Percentiles rank a stretch among this genome's conserved stretches.
phyloP scores from a whole-genome alignment of 1,140 invertebrate genomes.

The Zaprionus vittiger region DNA sequence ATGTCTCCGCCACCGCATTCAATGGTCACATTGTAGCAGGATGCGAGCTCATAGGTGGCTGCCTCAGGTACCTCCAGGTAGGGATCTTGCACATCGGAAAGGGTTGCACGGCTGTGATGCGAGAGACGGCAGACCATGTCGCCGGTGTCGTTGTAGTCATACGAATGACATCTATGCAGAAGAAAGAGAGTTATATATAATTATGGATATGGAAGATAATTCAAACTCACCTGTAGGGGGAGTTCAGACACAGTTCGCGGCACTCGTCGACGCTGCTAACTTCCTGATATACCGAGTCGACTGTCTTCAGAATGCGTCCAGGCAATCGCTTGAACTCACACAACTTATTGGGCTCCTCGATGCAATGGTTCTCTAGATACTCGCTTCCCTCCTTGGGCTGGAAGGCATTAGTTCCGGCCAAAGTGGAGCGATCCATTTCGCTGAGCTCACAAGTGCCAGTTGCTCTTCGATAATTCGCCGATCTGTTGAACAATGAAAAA shows the following conservation, averaged over 20 bases:
- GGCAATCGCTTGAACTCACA: slow-evolving; percentile 96
- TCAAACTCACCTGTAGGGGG: slow-evolving; percentile 87
- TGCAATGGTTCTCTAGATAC: slow-evolving; percentile 96
- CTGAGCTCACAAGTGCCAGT: slow-evolving; percentile 93
- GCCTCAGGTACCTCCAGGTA: slow-evolving; percentile 95
- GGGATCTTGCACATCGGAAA: slow-evolving; percentile 95
- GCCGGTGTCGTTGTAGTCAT: slow-evolving; percentile 96
- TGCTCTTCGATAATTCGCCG: slow-evolving; percentile 93
- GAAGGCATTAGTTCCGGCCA: slow-evolving; percentile 91
- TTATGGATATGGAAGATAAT: no score
- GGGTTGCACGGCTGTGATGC: slow-evolving; percentile 95
- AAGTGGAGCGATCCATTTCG: slow-evolving; percentile 94
- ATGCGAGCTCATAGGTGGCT: slow-evolving; percentile 95
- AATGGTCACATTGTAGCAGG: slow-evolving; percentile 97
- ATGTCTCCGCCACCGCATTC: slow-evolving; percentile 96
- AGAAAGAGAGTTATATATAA: background rate
- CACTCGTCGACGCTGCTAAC: slow-evolving; percentile 94
- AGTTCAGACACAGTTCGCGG: slow-evolving; percentile 94
- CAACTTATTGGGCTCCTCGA: slow-evolving; percentile 94
- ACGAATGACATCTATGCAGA: slow-evolving; percentile 92
- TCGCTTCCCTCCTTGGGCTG: slow-evolving; percentile 90
- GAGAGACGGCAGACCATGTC: slow-evolving; percentile 96
- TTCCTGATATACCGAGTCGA: slow-evolving; percentile 96
- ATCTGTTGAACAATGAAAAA: slow-evolving; percentile 86
- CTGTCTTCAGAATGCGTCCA: slow-evolving; percentile 95